A percentile compares a stretch with the other conserved stretches of the same genome.
These are phyloP conservation scores for Papio anubis DNA, from an alignment of 2,113 vertebrate species.

Conservation along the genomic window DNA sequence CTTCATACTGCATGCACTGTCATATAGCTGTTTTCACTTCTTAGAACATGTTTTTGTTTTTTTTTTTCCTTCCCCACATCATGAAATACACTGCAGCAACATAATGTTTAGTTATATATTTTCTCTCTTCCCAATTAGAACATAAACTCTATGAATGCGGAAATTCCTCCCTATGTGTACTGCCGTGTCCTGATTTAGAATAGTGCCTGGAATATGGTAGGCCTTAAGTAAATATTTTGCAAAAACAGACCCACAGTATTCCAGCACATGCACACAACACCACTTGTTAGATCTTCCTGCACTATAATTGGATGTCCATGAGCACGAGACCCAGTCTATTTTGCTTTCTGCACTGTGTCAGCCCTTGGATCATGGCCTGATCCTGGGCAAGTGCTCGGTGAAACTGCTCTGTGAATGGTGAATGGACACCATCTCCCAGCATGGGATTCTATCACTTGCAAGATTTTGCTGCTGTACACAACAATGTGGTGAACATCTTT, in stretches of 20 bases:
- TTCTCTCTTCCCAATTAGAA: background rate
- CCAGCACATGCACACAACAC: fast-evolving
- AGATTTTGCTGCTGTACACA: background rate
- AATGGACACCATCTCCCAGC: fast-evolving
- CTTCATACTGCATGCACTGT: background rate
- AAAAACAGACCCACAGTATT: background rate
- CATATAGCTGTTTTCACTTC: background rate
- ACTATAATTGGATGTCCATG: fast-evolving
- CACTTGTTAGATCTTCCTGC: background rate
- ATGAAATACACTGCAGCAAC: background rate
- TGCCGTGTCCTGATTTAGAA: background rate
- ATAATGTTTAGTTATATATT: background rate
- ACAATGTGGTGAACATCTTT: background rate
- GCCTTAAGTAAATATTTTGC: background rate
- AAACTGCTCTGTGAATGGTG: fast-evolving
- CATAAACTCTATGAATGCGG: background rate
- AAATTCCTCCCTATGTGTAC: fast-evolving
- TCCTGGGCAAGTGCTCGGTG: background rate
- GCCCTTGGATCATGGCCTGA: background rate
- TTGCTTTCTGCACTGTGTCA: fast-evolving
- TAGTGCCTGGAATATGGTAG: no score
- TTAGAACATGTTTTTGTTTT: background rate
- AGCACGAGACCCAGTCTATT: fast-evolving
- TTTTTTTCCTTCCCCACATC: background rate
- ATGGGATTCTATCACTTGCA: fast-evolving